Base-by-base conservation (phyloP, 2,888 invertebrate species). In the Dasypolia templi region DNA sequence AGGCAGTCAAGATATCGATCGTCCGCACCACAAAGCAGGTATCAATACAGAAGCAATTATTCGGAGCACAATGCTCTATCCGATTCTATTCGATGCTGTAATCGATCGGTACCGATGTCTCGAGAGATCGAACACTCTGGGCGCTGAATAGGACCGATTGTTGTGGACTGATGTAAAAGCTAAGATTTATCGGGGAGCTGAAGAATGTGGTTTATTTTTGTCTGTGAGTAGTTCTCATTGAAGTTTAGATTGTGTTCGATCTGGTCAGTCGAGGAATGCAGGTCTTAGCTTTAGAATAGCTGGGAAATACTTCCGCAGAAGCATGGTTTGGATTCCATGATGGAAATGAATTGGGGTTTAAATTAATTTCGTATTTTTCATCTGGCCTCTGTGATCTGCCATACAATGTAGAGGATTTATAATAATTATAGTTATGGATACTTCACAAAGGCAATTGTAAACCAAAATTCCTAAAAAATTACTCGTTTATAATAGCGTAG, bases 41-140 rank as follows among this genome's bases (percentile, higher is more conserved):
- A 86, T 79, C 86, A 79, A 81, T 87, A 86, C 75, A 77, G 77
- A 83, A 77, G 87, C 85, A 87, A 87, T 87, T 86, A 86, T 87
- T 83, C 68, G 63, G 67, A 71, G 67, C 81, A 87, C 87, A 86
- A 86, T 86, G 75, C 81, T 81, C 68, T 84, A 76, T 84, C 85
- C 82, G 82, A 77, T 78, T 75, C 84, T 69, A 75, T 79, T 75
- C 77, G 84, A 68, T 67, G 81, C 79, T 79, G 84, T 85, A 85
- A 82, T 82, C 82, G 82, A 82, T 82, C 73, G 78, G 82, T 73
- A 73, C 79, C 71, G 84, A 81, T 82, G 82, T 82, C 82, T 82
- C 82, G 73, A 83, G 79, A 72, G 82, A 82, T 82, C 82, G 84
- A 82, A 84, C 77, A 77, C 81, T 81, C 84, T 49, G 65, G 71